These are phyloP conservation scores for Octopus sinensis DNA, from an alignment of 1,140 invertebrate species.

Conservation along the genomic window DNA sequence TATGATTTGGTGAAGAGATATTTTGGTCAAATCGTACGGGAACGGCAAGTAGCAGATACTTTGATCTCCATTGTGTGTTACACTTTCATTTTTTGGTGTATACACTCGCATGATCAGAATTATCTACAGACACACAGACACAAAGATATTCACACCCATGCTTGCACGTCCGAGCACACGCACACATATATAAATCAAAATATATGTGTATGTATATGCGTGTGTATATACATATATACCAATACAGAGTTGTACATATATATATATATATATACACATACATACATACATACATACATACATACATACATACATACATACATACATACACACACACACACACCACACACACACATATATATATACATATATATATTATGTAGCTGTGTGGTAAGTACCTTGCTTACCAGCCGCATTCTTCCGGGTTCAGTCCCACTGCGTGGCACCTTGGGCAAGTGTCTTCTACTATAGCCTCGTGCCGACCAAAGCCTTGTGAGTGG, in stretches of 20 bases:
- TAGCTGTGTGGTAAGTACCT: no score
- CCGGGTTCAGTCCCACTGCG: no score
- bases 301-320: not conserved
- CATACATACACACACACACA: not conserved
- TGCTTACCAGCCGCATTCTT: no score
- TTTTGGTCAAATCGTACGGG: no score
- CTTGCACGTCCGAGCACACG: not conserved
- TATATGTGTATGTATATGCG: not conserved
- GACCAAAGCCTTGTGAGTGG: no score
- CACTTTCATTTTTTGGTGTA: no score
- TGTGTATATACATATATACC: not conserved
- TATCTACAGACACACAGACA: not conserved
- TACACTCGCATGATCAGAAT: no score
- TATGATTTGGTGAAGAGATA: no score
- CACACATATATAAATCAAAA: not conserved
- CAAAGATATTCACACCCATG: not conserved
- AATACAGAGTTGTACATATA: not conserved
- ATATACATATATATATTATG: slow-evolving; percentile 4
- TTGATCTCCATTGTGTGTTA: no score
- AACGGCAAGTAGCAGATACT: no score
- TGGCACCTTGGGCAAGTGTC: no score
- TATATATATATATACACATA: not conserved
- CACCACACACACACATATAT: not conserved
- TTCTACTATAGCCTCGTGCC: no score
- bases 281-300: not conserved